These are phyloP conservation scores for Ichneumoninae sp. DNA, from an alignment of 2,888 invertebrate species.

Conservation along the genomic window DNA sequence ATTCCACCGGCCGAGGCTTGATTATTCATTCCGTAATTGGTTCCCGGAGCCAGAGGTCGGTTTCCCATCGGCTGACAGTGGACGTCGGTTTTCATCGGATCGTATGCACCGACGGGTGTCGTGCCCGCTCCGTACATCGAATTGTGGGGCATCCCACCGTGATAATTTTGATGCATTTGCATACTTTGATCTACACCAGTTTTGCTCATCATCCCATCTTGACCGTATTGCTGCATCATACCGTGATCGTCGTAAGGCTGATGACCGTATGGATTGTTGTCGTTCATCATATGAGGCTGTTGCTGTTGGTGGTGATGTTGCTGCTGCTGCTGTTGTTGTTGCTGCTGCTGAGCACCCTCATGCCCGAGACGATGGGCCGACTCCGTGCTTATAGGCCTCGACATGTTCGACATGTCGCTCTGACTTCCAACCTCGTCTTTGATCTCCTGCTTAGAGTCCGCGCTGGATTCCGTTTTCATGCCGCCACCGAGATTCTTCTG, in stretches of 20 bases:
- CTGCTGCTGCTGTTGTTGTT: conserved; percentile 72
- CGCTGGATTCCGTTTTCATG: conserved; percentile 73
- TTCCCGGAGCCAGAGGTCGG: conserved; percentile 64
- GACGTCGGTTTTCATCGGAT: conserved; percentile 74
- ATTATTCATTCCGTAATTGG: conserved; percentile 73
- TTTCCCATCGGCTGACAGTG: conserved; percentile 73
- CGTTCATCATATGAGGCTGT: conserved; percentile 71
- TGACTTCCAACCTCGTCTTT: conserved; percentile 80
- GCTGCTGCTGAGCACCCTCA: conserved; percentile 70
- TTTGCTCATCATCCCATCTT: conserved; percentile 75
- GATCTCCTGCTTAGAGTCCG: conserved; percentile 77
- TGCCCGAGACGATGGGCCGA: conserved; percentile 75
- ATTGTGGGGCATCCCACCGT: conserved; percentile 74
- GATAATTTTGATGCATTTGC: conserved; percentile 74
- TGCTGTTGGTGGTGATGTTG: conserved; percentile 71
- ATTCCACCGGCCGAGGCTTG: conserved; percentile 65
- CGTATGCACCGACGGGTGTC: conserved; percentile 69
- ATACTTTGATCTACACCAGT: conserved; percentile 68
- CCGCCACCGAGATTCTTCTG: conserved; percentile 57
- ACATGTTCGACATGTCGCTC: conserved; percentile 77
- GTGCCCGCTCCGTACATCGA: conserved; percentile 73
- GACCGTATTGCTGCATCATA: conserved; percentile 73
- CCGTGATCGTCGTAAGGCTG: conserved; percentile 76
- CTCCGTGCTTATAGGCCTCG: conserved; percentile 77
- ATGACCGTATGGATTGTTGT: conserved; percentile 73